Evolutionary conservation across 2,113 vertebrate species (phyloP), one percentile per base, ranked within the genome.

Genomic region (Phalacrocorax carbo): DNA sequence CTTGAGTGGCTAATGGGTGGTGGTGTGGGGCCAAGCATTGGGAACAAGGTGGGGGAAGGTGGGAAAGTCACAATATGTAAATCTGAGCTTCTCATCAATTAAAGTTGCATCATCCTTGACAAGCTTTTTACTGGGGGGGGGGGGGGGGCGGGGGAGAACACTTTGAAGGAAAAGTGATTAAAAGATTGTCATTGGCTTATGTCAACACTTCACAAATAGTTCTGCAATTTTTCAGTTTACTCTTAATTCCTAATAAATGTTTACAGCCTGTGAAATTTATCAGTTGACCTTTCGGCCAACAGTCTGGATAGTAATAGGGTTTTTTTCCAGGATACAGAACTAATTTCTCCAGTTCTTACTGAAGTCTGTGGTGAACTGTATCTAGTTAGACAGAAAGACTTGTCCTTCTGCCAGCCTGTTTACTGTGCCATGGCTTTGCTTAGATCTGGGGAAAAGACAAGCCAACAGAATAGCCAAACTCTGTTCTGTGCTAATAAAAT

Each of bases 1-100:
- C 18, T 5, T 3, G 20, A 32, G 13, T n/a, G 69, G 66, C 58
- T 18, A 15, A 14, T 2, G 7, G 7, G 2, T 0, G 27, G 23
- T 29, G 32, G 1, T 36, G 19, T 25, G 12, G 57, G 34, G 18
- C 7, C 40, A 32, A 40, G 40, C 32, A 21, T 2, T 36, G 17
- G 55, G 48, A 76, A 4, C 34, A 32, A 51, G n/a, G n/a, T 2
- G 0, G 3, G 38, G 54, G 6, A 16, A 44, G 15, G 7, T 10
- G n/a, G n/a, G 18, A 15, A 51, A 90, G 61, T 70, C 61, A 46
- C 57, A 19, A 1, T 9, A 7, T 10, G 17, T 46, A 58, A 40
- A 58, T 60, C 30, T 44, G 68, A 73, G 49, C 36, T 79, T 52
- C 70, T 52, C 2, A 0, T 66, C 77, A n/a, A 0, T 36, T 20